Evolutionary conservation across 2,113 vertebrate genomes (phyloP).

Genomic region (Dendropsophus ebraccatus): DNA sequence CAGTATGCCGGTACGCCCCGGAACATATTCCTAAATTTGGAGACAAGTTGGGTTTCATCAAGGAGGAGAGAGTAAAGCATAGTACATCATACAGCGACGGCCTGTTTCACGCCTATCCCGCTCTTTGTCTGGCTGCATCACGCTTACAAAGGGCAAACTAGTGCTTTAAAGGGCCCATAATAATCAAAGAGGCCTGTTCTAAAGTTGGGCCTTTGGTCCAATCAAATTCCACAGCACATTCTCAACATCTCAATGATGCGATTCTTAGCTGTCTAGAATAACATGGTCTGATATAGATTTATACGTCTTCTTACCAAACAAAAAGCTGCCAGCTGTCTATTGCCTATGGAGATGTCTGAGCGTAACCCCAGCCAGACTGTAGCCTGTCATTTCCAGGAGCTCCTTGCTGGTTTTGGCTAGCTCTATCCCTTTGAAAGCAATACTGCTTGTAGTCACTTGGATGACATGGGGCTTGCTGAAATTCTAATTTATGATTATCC

Average conservation of each 20-base stretch:
- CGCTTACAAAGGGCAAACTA: too few species aligned
- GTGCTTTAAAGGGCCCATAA: too few species aligned
- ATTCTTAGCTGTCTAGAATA: background rate
- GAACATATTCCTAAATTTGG: background rate
- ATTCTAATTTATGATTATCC: slow-evolving; percentile 50
- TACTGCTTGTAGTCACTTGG: slow-evolving; percentile 44
- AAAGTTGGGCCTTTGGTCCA: background rate
- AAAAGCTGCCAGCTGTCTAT: background rate
- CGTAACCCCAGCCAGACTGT: background rate
- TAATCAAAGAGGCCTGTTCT: too few species aligned
- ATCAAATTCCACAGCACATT: background rate
- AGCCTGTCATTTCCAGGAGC: slow-evolving; percentile 11
- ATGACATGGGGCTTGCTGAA: slow-evolving; percentile 39
- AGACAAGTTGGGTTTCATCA: background rate
- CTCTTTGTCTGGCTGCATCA: too few species aligned
- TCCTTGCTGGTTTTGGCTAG: slow-evolving; percentile 41
- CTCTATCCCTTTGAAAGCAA: slow-evolving; percentile 54
- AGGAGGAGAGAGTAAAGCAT: too few species aligned
- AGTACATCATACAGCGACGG: too few species aligned
- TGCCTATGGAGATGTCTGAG: slow-evolving; percentile 8
- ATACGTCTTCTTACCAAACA: background rate
- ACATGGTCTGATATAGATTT: background rate
- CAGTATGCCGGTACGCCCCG: too few species aligned
- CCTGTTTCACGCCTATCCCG: too few species aligned
- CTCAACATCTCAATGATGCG: background rate